A percentile compares a stretch with the other conserved stretches of the same genome.
These are phyloP conservation scores for Orchestia grillus DNA, from an alignment of 1,140 invertebrate genomes.

Conservation along the genomic window DNA sequence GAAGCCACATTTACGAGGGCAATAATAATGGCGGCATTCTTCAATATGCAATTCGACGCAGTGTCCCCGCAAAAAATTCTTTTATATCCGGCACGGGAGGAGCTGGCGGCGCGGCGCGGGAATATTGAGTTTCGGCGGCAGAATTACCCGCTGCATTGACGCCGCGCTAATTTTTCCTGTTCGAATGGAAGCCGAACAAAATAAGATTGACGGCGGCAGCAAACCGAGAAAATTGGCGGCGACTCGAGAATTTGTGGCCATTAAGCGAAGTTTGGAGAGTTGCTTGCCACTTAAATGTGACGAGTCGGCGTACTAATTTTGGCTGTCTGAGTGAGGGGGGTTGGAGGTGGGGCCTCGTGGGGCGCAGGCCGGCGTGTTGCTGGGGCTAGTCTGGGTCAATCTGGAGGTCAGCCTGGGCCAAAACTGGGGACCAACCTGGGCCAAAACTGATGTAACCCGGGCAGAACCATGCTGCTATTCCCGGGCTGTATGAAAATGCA, in stretches of 20 bases:
- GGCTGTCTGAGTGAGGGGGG: neutral
- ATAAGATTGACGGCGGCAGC: slow-evolving; percentile 16
- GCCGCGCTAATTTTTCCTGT: neutral
- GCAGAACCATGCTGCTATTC: neutral
- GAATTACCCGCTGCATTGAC: neutral
- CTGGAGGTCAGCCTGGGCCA: neutral
- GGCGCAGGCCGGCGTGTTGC: no score
- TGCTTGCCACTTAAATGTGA: neutral
- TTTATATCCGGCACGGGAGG: neutral
- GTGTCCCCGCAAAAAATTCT: neutral
- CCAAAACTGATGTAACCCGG: neutral
- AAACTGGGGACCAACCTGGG: neutral
- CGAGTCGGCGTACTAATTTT: neutral
- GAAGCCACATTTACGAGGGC: neutral
- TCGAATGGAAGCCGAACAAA: neutral
- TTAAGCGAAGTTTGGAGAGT: neutral
- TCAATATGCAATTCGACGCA: slow-evolving; percentile 44
- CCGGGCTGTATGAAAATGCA: no score
- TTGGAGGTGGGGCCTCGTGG: no score
- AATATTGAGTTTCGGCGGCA: neutral
- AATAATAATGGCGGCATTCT: slow-evolving; percentile 10
- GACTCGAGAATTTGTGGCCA: neutral
- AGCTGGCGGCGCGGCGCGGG: neutral
- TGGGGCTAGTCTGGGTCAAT: neutral
- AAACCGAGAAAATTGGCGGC: neutral